Percentiles rank a stretch among this genome's conserved stretches.
Evolutionary conservation across 1,140 invertebrate genomes (phyloP).

Genomic region (Temnothorax nylanderi): DNA sequence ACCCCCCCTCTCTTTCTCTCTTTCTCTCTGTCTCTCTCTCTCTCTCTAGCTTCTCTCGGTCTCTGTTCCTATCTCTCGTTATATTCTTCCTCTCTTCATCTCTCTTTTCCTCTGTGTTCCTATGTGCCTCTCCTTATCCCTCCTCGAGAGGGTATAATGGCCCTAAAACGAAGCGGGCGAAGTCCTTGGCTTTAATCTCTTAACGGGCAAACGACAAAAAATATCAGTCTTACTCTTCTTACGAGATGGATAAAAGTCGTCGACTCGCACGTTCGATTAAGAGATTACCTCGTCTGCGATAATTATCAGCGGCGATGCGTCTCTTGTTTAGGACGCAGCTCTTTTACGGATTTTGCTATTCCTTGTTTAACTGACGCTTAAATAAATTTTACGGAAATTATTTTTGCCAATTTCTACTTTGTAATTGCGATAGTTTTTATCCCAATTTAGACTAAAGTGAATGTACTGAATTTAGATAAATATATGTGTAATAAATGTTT

Average conservation of each 20-base stretch:
- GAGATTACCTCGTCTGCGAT: conserved; percentile 76
- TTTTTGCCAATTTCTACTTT: not conserved
- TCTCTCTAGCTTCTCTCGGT: conserved; percentile 41
- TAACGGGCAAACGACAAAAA: conserved; percentile 82
- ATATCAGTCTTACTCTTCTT: conserved; percentile 78
- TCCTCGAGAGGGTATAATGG: conserved; percentile 78
- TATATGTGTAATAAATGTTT: not conserved
- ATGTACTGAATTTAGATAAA: not conserved
- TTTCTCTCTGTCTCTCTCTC: conserved; percentile 50
- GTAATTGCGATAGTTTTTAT: not conserved
- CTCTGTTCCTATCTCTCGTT: conserved; percentile 1
- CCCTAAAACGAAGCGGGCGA: conserved; percentile 81
- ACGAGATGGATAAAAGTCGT: conserved; percentile 59
- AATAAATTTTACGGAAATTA: not conserved
- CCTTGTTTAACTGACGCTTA: not conserved
- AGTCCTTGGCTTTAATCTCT: conserved; percentile 83
- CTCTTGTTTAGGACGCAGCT: not conserved
- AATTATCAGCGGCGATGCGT: conserved; percentile 47
- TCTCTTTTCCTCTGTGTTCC: conserved; percentile 54
- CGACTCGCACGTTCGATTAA: conserved; percentile 76
- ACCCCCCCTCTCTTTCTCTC: conserved; percentile 49
- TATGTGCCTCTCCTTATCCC: conserved; percentile 35
- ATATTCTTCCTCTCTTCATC: not conserved
- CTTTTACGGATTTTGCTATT: not conserved
- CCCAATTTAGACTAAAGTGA: not conserved